Base-by-base conservation (phyloP, 2,888 invertebrate species). In the Temnothorax ravouxi region DNA sequence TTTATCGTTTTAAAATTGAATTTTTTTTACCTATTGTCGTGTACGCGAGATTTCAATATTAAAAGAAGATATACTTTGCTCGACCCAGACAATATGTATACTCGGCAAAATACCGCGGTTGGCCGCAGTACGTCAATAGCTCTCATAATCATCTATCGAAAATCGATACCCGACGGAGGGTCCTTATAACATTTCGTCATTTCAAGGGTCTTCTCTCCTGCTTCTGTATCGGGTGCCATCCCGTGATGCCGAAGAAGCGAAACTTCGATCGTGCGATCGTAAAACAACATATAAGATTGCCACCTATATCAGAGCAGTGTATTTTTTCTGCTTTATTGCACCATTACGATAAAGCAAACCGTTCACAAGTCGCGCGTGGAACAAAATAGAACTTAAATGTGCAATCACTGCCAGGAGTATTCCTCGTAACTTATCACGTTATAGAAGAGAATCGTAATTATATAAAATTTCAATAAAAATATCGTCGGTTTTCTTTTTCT, bases 311-410 rank as follows among this genome's bases (percentile, higher is more conserved):
- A 41, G 52, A 50, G n/a, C n/a, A n/a, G 66, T 54, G 41, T 18
- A 77, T 77, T 67, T 38, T 77, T 77, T 77, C 67, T n/a, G 41
- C 67, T 66, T 76, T 76, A 76, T 66, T 76, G 54, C 76, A n/a
- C 41, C 76, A 67, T 67, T 41, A 67, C 67, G 52, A 38, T 54
- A 52, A 41, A 41, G 25, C 41, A 52, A 75, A 67, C 67, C 29
- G 64, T 64, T 77, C 67, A 54, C 54, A 67, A 77, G 67, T 41
- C 54, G 25, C 25, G 13, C 21, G 64, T 77, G 41, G 29, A 67
- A 54, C 29, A 9, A 67, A 54, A 41, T 54, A 13, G 25, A 41
- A 25, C 41, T 76, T 41, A 52, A 66, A 66, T 54, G 41, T 13
- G 54, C 67, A 41, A 34, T 54, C 29, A 25, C 76, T 15, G 52